phyloP scores from a whole-genome alignment of 2,888 invertebrate genomes.

The Polydrusus cervinus region DNA sequence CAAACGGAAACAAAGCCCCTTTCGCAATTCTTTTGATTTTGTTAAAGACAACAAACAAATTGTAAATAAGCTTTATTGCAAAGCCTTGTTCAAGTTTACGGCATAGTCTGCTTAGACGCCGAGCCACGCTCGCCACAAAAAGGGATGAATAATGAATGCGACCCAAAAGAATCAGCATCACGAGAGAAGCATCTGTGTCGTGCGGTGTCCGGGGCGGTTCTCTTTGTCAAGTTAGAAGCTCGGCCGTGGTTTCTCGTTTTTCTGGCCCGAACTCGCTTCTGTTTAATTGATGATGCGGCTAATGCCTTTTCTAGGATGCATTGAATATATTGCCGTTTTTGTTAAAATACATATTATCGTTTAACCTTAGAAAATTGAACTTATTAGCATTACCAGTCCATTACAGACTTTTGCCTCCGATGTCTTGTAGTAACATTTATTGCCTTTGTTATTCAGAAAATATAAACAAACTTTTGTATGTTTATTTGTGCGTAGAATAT shows the following conservation, averaged over 20 bases:
- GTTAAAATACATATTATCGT: no score
- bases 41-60: conserved; percentile 46
- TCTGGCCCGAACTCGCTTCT: conserved; percentile 15
- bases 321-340: neutral
- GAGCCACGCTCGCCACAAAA: conserved; percentile 30
- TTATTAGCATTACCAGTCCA: no score
- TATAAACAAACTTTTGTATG: no score
- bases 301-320: conserved; percentile 24
- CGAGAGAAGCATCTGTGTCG: conserved; percentile 27
- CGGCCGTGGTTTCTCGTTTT: conserved; percentile 29
- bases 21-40: conserved; percentile 33
- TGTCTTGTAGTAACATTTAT: no score
- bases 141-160: conserved; percentile 49
- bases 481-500: no score
- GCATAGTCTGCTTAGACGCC: conserved; percentile 33
- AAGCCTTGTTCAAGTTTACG: conserved; percentile 47
- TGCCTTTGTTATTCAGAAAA: no score
- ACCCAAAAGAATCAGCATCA: conserved; percentile 36
- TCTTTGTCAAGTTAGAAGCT: conserved; percentile 36
- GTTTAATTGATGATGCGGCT: conserved; percentile 40
- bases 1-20: conserved; percentile 37
- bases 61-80: conserved; percentile 52
- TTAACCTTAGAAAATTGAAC: no score
- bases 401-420: no score
- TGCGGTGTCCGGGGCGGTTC: conserved; percentile 36